These are phyloP conservation scores for Ceryle rudis DNA, from an alignment of 2,797 vertebrate species.

Conservation along the genomic window DNA sequence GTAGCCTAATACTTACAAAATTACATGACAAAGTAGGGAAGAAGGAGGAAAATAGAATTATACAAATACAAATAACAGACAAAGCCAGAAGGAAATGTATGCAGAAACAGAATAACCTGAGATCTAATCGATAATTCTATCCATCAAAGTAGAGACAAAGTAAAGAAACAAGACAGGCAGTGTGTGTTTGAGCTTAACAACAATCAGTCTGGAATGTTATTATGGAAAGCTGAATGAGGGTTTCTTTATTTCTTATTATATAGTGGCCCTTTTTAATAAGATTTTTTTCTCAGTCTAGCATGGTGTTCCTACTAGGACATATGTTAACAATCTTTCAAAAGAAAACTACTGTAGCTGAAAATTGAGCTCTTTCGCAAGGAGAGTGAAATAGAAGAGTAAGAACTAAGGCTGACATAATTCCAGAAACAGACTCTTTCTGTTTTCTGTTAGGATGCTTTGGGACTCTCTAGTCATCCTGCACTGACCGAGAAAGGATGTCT, in stretches of 20 bases:
- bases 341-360: neutral
- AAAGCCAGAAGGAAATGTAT: neutral
- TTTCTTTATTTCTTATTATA: neutral
- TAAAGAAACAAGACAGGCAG: neutral
- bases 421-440: neutral
- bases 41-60: neutral
- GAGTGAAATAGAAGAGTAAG: neutral
- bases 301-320: neutral
- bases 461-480: neutral
- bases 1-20: neutral
- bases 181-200: neutral
- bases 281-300: neutral
- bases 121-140: neutral
- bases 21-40: neutral
- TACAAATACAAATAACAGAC: neutral
- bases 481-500: neutral
- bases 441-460: neutral
- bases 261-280: neutral
- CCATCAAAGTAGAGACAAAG: neutral
- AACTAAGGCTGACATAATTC: neutral
- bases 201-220: neutral
- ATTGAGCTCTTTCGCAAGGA: neutral
- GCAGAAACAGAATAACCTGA: neutral
- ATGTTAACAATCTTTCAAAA: neutral
- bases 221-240: neutral